phyloP scores from a whole-genome alignment of 1,140 invertebrate genomes.

The Brachionus sp. region DNA sequence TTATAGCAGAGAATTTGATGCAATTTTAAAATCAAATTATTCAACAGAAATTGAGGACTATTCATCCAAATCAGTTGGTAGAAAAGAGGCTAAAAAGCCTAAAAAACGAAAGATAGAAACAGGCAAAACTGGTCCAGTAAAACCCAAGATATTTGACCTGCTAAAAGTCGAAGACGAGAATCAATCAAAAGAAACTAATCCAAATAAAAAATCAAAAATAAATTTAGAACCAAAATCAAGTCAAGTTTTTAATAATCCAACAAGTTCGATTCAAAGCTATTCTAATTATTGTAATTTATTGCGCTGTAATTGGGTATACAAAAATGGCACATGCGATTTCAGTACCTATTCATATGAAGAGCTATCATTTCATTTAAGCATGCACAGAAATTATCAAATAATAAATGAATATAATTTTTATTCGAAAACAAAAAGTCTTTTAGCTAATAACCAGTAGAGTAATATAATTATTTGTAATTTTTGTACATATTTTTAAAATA shows the following conservation, averaged over 20 bases:
- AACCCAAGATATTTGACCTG: conserved; percentile 2
- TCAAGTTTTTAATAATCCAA: neutral
- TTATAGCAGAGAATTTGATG: neutral
- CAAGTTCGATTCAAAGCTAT: neutral
- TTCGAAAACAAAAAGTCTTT: neutral
- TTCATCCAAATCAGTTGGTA: neutral
- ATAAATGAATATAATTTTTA: conserved; percentile 21
- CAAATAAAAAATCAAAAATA: neutral
- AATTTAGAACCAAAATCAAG: neutral
- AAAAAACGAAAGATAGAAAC: neutral
- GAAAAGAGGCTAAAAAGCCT: neutral
- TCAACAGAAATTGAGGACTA: neutral
- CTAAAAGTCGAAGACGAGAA: neutral
- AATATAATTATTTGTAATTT: neutral
- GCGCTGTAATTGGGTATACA: neutral
- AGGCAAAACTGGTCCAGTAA: neutral
- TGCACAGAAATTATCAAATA: neutral
- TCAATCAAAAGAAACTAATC: neutral
- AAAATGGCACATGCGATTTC: neutral
- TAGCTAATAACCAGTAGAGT: neutral
- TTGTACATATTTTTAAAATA: neutral
- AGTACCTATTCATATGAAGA: neutral
- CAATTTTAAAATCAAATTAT: conserved; percentile 9
- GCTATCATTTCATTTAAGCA: neutral
- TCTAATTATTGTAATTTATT: neutral